A percentile compares a stretch with the other conserved stretches of the same genome.
Evolutionary conservation across 2,113 vertebrate genomes (phyloP).

Genomic region (Eira barbara): DNA sequence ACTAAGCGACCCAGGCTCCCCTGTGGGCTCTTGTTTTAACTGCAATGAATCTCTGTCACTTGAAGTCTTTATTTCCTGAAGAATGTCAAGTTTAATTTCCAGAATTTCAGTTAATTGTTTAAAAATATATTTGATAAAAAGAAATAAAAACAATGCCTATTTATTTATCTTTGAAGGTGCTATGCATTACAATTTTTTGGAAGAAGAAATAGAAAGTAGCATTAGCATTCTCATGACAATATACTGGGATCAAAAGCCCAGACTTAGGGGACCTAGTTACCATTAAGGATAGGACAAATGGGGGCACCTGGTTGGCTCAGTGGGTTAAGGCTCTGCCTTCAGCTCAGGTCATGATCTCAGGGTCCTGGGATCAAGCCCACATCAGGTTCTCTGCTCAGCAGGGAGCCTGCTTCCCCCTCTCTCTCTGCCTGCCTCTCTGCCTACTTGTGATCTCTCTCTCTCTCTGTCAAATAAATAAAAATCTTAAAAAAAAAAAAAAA

Average conservation of each 20-base stretch:
- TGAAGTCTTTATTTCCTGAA: slow-evolving; percentile 44
- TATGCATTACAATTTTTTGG: slow-evolving; percentile 12
- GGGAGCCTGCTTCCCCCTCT: too few relatives aligned
- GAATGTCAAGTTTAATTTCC: slow-evolving; percentile 45
- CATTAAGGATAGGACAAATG: slow-evolving; percentile 21
- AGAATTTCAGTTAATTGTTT: slow-evolving; percentile 41
- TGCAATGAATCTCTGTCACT: slow-evolving; percentile 12
- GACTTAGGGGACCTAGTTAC: slow-evolving; percentile 17
- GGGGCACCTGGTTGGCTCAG: background rate
- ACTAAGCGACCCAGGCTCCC: too few relatives aligned
- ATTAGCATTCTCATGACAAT: background rate
- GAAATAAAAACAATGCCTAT: slow-evolving; percentile 32
- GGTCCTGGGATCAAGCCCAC: too few relatives aligned
- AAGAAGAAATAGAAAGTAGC: slow-evolving; percentile 18
- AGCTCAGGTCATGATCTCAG: too few relatives aligned
- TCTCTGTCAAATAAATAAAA: too few relatives aligned
- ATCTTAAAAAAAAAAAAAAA: background rate
- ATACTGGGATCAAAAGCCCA: background rate
- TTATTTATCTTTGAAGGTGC: slow-evolving; percentile 28
- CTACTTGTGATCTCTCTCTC: too few relatives aligned
- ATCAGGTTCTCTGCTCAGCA: too few relatives aligned
- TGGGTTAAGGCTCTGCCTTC: too few relatives aligned
- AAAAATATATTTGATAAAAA: slow-evolving; percentile 55
- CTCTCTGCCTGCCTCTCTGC: too few relatives aligned
- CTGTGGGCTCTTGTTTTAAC: slow-evolving; percentile 9